phyloP scores from a whole-genome alignment of 2,113 vertebrate species.

The Epinephelus fuscoguttatus region DNA sequence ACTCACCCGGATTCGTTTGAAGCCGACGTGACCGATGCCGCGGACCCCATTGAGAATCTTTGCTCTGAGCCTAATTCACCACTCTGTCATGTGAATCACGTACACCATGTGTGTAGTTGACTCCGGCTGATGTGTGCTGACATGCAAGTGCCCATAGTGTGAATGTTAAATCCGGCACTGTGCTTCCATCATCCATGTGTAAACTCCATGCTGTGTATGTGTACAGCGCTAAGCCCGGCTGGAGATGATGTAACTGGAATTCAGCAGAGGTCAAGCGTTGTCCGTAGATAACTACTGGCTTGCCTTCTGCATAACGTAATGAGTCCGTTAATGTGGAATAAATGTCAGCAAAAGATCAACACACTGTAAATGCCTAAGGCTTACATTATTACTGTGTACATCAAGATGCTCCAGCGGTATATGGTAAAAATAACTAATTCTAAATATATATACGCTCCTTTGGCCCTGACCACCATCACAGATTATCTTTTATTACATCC shows the following conservation, averaged over 20 bases:
- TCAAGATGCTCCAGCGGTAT: background rate
- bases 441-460: background rate
- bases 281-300: conserved; percentile 28
- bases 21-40: conserved; percentile 41
- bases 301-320: conserved; percentile 29
- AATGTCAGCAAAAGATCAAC: conserved; percentile 15
- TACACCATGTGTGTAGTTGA: conserved; percentile 43
- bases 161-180: conserved; percentile 66
- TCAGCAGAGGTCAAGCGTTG: conserved; percentile 53
- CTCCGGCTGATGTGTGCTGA: conserved; percentile 69
- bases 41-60: conserved; percentile 49
- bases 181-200: conserved; percentile 59
- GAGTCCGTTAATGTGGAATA: conserved; percentile 38
- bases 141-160: conserved; percentile 62
- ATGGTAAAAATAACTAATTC: conserved; percentile 2
- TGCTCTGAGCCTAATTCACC: conserved; percentile 56
- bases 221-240: conserved; percentile 37
- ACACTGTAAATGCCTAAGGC: conserved; percentile 31
- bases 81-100: conserved; percentile 66
- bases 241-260: conserved; percentile 62
- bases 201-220: conserved; percentile 44
- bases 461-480: background rate
- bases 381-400: conserved; percentile 1
- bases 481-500: conserved; percentile 7
- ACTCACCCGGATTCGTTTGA: conserved; percentile 51